phyloP scores from a whole-genome alignment of 1,140 invertebrate species.

The Metaphire vulgaris region DNA sequence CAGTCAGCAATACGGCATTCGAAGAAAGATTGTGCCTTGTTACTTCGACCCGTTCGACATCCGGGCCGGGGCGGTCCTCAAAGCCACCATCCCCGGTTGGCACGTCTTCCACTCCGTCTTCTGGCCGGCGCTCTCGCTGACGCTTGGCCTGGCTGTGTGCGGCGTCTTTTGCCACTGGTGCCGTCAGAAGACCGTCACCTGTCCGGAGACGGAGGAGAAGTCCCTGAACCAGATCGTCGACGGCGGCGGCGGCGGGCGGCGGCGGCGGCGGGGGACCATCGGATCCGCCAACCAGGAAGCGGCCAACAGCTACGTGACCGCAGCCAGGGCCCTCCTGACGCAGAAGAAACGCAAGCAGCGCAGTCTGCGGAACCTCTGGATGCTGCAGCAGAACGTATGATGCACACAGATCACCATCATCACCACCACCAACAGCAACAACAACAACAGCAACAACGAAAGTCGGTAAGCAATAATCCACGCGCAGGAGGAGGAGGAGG shows the following conservation, averaged over 20 bases:
- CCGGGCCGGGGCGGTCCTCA: neutral
- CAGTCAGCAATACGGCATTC: neutral
- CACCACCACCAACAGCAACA: too few relatives aligned
- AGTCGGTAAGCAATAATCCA: too few relatives aligned
- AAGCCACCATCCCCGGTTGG: constrained; percentile 2
- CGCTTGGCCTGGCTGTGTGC: constrained; percentile 2
- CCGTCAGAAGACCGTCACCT: neutral
- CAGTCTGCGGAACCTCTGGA: neutral
- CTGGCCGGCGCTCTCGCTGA: constrained; percentile 10
- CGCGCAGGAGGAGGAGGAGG: too few relatives aligned
- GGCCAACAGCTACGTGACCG: neutral
- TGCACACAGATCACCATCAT: too few relatives aligned
- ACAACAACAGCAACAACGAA: too few relatives aligned
- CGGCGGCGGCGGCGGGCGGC: too few relatives aligned
- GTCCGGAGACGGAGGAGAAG: neutral
- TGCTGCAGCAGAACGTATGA: constrained; percentile 1
- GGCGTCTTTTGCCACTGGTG: constrained; percentile 7
- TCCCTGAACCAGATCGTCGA: neutral
- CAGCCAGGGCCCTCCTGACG: neutral
- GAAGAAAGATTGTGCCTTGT: constrained; percentile 8
- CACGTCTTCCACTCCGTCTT: constrained; percentile 16
- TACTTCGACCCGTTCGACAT: constrained; percentile 10
- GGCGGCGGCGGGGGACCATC: too few relatives aligned
- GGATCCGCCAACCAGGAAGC: neutral
- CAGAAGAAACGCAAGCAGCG: neutral